Evolutionary conservation across 2,888 invertebrate species (phyloP).

Genomic region (Elmis aenea): DNA sequence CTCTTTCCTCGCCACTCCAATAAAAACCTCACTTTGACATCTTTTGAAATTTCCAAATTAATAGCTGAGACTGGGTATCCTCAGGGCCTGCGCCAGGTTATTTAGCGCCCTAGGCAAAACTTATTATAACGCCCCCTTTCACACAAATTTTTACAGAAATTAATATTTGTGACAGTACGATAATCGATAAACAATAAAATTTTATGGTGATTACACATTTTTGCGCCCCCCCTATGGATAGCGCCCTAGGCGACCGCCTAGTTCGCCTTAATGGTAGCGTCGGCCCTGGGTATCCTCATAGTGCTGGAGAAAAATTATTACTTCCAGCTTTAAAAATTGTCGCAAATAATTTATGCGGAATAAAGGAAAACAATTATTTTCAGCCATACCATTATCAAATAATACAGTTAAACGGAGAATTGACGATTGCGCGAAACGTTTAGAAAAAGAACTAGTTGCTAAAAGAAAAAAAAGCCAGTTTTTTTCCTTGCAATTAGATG

Average conservation of each 20-base stretch:
- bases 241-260: too few relatives aligned
- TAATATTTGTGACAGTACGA: too few relatives aligned
- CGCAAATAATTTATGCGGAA: constrained; percentile 9
- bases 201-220: too few relatives aligned
- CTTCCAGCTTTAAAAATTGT: constrained; percentile 12
- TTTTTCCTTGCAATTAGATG: constrained; percentile 13
- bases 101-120: too few relatives aligned
- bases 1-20: constrained; percentile 4
- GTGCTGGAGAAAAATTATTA: constrained; percentile 11
- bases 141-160: too few relatives aligned
- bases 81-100: too few relatives aligned
- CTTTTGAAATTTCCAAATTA: constrained; percentile 12
- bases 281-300: too few relatives aligned
- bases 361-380: constrained; percentile 6
- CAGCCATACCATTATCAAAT: constrained; percentile 9
- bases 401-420: constrained; percentile 10
- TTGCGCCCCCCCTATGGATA: too few relatives aligned
- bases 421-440: constrained; percentile 11
- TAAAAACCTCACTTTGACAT: constrained; percentile 10
- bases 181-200: too few relatives aligned
- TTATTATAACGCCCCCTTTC: too few relatives aligned
- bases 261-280: too few relatives aligned
- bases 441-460: constrained; percentile 4
- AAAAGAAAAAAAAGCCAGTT: constrained; percentile 5
- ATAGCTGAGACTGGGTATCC: constrained; percentile 11